Conservation (phyloP, 2,797 vertebrate species). For the Calcarius lapponicus region DNA sequence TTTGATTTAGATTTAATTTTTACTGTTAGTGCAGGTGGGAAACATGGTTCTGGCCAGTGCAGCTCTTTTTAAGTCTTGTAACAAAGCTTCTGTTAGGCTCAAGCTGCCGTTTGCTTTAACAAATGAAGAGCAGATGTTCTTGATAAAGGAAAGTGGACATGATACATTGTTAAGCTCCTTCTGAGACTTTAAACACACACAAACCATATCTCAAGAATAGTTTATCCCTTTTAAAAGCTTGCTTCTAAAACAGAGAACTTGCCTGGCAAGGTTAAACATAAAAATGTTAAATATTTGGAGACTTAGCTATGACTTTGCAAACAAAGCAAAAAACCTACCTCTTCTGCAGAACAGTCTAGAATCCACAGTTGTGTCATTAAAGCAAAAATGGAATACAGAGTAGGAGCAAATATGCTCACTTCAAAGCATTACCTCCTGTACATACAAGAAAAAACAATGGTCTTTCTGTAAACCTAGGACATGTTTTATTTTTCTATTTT, state of each 20-base stretch:
- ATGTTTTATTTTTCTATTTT: neutral
- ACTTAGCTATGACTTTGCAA: neutral
- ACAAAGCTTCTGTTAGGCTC: neutral
- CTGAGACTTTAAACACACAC: conserved; percentile 39
- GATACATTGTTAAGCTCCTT: conserved; percentile 47
- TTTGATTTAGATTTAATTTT: neutral
- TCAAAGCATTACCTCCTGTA: neutral
- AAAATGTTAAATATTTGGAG: conserved; percentile 46
- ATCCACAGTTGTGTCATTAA: neutral
- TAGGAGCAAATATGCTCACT: neutral
- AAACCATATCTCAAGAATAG: conserved; percentile 9
- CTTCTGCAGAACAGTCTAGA: neutral
- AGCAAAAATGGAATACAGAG: neutral
- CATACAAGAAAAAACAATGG: neutral
- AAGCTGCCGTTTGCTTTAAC: neutral
- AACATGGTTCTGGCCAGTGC: neutral
- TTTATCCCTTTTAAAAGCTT: conserved; percentile 10
- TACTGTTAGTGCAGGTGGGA: neutral
- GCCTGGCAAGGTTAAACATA: neutral
- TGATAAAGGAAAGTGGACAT: conserved; percentile 39
- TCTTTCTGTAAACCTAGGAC: neutral
- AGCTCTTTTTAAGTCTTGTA: neutral
- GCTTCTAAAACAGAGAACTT: conserved; percentile 9
- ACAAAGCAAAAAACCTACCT: neutral
- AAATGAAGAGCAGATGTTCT: conserved; percentile 50